A percentile compares a stretch with the other conserved stretches of the same genome.
Evolutionary conservation across 2,113 vertebrate species (phyloP).

Genomic region (Campylomormyrus numenius): DNA sequence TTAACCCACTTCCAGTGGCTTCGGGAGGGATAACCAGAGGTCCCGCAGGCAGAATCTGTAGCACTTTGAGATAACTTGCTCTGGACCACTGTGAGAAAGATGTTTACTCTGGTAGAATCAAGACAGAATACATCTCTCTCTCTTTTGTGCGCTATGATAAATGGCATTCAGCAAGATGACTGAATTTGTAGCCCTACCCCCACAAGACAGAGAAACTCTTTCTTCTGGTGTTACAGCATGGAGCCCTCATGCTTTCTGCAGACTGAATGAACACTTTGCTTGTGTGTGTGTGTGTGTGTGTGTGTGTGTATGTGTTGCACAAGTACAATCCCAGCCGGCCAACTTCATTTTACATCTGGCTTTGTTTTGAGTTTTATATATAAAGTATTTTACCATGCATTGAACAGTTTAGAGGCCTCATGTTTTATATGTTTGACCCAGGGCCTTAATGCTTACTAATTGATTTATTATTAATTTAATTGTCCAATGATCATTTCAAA

Average conservation of each 20-base stretch:
- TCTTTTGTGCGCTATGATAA: background rate
- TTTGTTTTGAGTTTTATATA: constrained; percentile 45
- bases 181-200: constrained; percentile 26
- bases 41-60: background rate
- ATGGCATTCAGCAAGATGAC: background rate
- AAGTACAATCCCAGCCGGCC: constrained; percentile 23
- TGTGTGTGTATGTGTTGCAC: background rate
- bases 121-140: background rate
- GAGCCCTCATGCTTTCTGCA: background rate
- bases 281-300: background rate
- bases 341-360: constrained; percentile 55
- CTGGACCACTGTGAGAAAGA: background rate
- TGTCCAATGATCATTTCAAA: constrained; percentile 28
- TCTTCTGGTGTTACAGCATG: background rate
- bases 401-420: background rate
- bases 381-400: constrained; percentile 56
- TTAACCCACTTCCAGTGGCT: background rate
- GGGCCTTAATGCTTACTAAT: background rate
- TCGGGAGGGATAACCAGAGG: background rate
- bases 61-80: background rate
- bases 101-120: background rate
- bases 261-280: background rate
- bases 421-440: background rate
- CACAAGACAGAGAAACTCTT: background rate
- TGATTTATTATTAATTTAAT: background rate